Percentiles rank a stretch among this genome's conserved stretches.
Conservation (phyloP, 2,113 vertebrate species). For the Upupa epops region DNA sequence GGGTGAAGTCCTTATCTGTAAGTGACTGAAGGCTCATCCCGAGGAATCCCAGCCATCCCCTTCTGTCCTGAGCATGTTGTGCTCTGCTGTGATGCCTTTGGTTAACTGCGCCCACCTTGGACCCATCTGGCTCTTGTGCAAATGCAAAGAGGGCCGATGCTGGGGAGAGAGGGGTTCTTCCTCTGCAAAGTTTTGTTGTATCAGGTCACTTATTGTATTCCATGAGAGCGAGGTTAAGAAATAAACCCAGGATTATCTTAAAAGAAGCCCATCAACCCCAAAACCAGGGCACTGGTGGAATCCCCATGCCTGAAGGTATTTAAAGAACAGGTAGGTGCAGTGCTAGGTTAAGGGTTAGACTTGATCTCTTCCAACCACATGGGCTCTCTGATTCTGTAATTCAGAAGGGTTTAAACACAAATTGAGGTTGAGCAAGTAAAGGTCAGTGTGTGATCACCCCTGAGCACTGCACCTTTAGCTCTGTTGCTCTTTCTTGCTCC, state of each 20-base stretch:
- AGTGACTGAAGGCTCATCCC: neutral
- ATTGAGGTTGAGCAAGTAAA: fast-evolving
- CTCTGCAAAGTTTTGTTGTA: too few species aligned
- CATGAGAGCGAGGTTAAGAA: too few species aligned
- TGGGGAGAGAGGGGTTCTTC: neutral
- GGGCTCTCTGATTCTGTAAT: too few species aligned
- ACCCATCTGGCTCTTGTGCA: fast-evolving
- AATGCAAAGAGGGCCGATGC: neutral
- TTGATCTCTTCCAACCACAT: too few species aligned
- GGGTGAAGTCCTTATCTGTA: neutral
- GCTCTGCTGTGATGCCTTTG: neutral
- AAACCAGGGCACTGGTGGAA: too few species aligned
- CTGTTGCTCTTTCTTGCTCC: neutral
- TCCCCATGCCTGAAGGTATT: too few species aligned
- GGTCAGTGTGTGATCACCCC: neutral
- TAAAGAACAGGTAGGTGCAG: too few species aligned
- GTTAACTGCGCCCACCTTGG: fast-evolving
- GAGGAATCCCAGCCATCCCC: neutral
- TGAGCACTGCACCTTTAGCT: fast-evolving
- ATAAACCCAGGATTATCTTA: too few species aligned
- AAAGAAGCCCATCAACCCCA: too few species aligned
- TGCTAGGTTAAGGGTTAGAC: too few species aligned
- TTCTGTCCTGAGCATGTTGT: fast-evolving
- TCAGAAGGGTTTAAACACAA: neutral
- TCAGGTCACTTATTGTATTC: too few species aligned